phyloP scores from a whole-genome alignment of 2,113 vertebrate genomes.

The Cheilinus undulatus region DNA sequence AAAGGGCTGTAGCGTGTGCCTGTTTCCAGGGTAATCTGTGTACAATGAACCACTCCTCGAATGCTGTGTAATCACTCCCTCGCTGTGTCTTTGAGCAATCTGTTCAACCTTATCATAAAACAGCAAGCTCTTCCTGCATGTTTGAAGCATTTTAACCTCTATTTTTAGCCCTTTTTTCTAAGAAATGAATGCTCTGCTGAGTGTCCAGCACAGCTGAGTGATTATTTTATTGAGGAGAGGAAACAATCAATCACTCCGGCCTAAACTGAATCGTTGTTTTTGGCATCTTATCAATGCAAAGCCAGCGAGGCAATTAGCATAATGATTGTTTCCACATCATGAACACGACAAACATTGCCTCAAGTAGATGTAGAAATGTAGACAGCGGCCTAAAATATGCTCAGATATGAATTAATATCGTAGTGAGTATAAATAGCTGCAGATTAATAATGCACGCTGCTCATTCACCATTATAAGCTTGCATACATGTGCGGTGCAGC shows the following conservation, averaged over 20 bases:
- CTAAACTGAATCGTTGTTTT: conserved; percentile 36
- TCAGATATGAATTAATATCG: background rate
- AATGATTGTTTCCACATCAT: conserved; percentile 50
- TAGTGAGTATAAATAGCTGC: background rate
- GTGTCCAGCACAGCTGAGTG: conserved; percentile 29
- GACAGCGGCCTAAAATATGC: background rate
- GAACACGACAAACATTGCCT: conserved; percentile 18
- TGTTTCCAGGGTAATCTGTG: conserved; percentile 49
- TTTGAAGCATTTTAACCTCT: conserved; percentile 15
- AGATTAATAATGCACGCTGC: conserved; percentile 8
- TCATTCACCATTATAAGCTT: background rate
- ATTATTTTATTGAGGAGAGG: conserved; percentile 35
- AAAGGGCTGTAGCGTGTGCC: conserved; percentile 7
- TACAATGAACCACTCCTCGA: conserved; percentile 27
- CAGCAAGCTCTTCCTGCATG: conserved; percentile 7
- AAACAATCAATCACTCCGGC: conserved; percentile 54
- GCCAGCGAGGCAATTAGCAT: conserved; percentile 48
- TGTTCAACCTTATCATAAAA: conserved; percentile 29
- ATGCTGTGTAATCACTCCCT: conserved; percentile 38
- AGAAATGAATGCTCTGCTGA: conserved; percentile 9
- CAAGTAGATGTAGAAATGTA: conserved; percentile 4
- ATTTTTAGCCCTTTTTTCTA: conserved; percentile 23
- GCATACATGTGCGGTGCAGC: background rate
- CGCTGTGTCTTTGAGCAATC: conserved; percentile 31
- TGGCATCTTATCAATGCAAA: conserved; percentile 60